A percentile compares a stretch with the other conserved stretches of the same genome.
phyloP scores from a whole-genome alignment of 2,797 vertebrate genomes.

The Argya squamiceps region DNA sequence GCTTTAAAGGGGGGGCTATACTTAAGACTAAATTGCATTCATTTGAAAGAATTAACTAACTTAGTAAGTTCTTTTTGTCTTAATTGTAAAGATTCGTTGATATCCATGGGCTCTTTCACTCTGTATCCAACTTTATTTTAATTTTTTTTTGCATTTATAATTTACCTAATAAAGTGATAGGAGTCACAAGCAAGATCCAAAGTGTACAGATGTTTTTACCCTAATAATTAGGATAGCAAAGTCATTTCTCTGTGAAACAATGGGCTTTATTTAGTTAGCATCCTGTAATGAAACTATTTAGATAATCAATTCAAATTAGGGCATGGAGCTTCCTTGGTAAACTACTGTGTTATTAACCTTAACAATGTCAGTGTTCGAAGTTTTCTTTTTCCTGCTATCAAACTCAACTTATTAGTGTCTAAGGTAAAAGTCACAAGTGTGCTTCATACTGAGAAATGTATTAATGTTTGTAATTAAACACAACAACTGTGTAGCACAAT shows the following conservation, averaged over 20 bases:
- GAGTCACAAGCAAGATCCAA: neutral
- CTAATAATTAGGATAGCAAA: neutral
- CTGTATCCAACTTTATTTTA: neutral
- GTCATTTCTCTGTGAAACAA: neutral
- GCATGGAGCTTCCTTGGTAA: neutral
- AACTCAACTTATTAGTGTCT: neutral
- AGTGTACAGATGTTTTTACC: neutral
- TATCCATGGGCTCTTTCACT: neutral
- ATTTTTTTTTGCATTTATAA: neutral
- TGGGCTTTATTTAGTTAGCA: neutral
- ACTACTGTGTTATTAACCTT: constrained; percentile 8
- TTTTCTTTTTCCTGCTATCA: neutral
- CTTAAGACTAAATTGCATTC: neutral
- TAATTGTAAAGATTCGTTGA: neutral
- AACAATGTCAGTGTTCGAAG: neutral
- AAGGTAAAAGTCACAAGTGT: neutral
- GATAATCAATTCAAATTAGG: constrained; percentile 30
- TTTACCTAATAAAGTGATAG: neutral
- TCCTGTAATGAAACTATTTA: neutral
- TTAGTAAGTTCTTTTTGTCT: neutral
- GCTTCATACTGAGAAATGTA: constrained; percentile 23
- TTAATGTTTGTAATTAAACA: constrained; percentile 11
- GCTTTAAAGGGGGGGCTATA: neutral
- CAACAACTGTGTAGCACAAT: neutral
- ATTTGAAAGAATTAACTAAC: neutral